Evolutionary conservation across 2,113 vertebrate genomes (phyloP).

Genomic region (Triplophysa rosa): DNA sequence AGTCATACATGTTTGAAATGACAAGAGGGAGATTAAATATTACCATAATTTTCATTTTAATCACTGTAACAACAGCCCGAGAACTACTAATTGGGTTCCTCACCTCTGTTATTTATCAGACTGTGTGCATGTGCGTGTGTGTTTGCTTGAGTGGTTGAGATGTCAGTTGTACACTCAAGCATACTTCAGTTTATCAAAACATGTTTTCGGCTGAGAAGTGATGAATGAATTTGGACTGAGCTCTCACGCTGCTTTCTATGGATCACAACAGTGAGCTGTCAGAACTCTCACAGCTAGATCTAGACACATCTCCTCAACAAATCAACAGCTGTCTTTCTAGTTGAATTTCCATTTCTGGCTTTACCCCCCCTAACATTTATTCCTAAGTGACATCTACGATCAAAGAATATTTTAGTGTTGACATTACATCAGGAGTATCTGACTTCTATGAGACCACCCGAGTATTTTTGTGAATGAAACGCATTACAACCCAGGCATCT

Average conservation of each 20-base stretch:
- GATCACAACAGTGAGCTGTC: neutral
- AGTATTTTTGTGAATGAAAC: conserved; percentile 23
- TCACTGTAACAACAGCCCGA: neutral
- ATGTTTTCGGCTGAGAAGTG: conserved; percentile 1
- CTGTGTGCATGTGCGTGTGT: neutral
- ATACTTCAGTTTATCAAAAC: conserved; percentile 24
- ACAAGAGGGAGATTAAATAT: too few relatives aligned
- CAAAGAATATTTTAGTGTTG: too few relatives aligned
- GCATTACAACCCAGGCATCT: neutral
- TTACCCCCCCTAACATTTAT: too few relatives aligned
- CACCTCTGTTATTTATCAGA: conserved; percentile 15
- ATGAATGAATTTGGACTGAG: neutral
- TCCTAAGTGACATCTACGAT: too few relatives aligned
- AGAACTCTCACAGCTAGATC: conserved; percentile 2
- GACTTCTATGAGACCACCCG: too few relatives aligned
- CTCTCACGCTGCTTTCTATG: neutral
- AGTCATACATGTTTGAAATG: too few relatives aligned
- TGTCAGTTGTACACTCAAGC: neutral
- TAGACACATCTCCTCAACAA: neutral
- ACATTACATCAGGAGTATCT: too few relatives aligned
- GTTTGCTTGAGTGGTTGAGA: neutral
- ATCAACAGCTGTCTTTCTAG: too few relatives aligned
- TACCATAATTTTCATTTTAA: too few relatives aligned
- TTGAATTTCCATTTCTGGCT: too few relatives aligned
- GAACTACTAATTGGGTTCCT: neutral